Conservation (phyloP, 2,113 vertebrate species). For the Scomber scombrus region DNA sequence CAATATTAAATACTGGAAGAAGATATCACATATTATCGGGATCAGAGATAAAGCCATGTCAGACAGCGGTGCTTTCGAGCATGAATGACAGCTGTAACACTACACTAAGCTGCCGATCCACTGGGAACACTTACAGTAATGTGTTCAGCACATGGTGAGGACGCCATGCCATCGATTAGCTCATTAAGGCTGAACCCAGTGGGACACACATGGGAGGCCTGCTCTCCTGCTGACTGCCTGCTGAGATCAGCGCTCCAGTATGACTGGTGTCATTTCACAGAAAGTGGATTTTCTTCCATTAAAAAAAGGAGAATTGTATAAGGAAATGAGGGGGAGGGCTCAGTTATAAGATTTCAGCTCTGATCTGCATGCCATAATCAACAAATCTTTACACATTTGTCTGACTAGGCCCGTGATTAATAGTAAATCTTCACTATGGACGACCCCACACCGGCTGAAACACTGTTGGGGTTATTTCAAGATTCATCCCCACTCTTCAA, state of each 20-base stretch:
- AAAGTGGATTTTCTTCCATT: slow-evolving; percentile 14
- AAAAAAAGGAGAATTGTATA: neutral
- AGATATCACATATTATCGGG: neutral
- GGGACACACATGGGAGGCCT: slow-evolving; percentile 37
- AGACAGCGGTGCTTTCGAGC: neutral
- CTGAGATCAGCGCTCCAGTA: slow-evolving; percentile 37
- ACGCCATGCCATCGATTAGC: slow-evolving; percentile 53
- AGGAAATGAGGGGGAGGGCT: neutral
- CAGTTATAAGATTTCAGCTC: neutral
- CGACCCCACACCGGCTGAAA: neutral
- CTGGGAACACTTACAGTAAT: slow-evolving; percentile 52
- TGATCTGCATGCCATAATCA: neutral
- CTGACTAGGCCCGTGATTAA: neutral
- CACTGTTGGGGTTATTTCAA: neutral
- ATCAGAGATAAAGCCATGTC: neutral
- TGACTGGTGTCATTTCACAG: slow-evolving; percentile 4
- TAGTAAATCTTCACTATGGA: too few species aligned
- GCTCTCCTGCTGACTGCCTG: slow-evolving; percentile 33
- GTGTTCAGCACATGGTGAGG: slow-evolving; percentile 36
- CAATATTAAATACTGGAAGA: neutral
- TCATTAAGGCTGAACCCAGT: slow-evolving; percentile 42
- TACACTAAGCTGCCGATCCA: neutral
- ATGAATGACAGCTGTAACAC: slow-evolving; percentile 35
- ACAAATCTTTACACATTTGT: neutral
- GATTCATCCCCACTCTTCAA: neutral